Evolutionary conservation across 2,888 invertebrate species (phyloP).

Genomic region (Leucozona laternaria): DNA sequence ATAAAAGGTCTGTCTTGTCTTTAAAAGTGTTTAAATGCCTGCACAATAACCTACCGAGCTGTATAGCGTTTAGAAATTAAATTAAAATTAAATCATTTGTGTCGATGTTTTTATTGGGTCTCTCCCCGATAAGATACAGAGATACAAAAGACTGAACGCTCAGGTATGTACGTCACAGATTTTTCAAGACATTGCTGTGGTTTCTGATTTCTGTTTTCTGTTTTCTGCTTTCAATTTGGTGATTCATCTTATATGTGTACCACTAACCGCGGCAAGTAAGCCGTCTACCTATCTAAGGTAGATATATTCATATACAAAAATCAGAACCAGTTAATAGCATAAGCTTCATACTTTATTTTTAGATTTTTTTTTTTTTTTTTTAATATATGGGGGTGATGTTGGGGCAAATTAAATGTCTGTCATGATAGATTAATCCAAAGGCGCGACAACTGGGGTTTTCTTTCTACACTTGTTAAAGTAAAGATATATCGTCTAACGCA

Average conservation of each 20-base stretch:
- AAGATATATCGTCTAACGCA: neutral
- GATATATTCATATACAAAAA: neutral
- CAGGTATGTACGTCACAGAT: constrained; percentile 42
- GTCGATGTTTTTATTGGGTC: constrained; percentile 58
- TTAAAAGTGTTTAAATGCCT: neutral
- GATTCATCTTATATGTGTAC: constrained; percentile 53
- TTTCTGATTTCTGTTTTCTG: constrained; percentile 8
- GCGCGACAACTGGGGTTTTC: neutral
- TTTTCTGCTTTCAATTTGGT: constrained; percentile 44
- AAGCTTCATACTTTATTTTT: constrained; percentile 58
- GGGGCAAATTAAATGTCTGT: neutral
- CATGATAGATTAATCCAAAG: neutral
- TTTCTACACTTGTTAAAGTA: neutral
- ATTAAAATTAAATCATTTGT: constrained; percentile 43
- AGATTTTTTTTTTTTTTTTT: constrained; percentile 2
- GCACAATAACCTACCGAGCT: constrained; percentile 53
- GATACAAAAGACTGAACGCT: constrained; percentile 11
- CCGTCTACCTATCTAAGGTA: constrained; percentile 37
- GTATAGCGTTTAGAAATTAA: constrained; percentile 50
- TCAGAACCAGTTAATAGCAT: constrained; percentile 17
- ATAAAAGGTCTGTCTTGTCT: neutral
- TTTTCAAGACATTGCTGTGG: constrained; percentile 16
- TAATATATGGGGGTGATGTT: neutral
- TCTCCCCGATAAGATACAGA: constrained; percentile 48
- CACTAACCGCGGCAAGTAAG: constrained; percentile 22